Evolutionary conservation across 2,113 vertebrate genomes (phyloP).

Genomic region (Corvus hawaiiensis): DNA sequence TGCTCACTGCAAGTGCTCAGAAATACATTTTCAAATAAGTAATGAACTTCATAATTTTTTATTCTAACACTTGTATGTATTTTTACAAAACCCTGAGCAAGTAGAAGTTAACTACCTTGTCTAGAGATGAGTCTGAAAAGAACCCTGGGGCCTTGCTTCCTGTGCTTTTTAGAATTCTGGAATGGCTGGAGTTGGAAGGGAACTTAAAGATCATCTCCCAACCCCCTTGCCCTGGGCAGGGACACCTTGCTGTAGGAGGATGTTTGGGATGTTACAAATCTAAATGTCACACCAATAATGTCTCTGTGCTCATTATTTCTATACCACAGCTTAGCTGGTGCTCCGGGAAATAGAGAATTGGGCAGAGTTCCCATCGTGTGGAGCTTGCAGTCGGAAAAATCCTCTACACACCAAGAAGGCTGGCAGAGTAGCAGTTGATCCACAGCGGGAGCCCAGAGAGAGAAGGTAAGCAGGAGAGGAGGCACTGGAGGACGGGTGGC

Average conservation of each 20-base stretch:
- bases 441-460: background rate
- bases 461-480: slow-evolving; percentile 16
- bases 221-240: background rate
- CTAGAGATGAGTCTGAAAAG: background rate
- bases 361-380: background rate
- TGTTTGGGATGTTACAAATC: background rate
- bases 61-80: background rate
- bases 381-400: background rate
- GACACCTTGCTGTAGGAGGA: background rate
- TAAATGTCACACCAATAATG: background rate
- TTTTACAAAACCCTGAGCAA: background rate
- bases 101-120: background rate
- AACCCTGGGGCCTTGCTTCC: background rate
- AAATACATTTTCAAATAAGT: background rate
- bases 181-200: background rate
- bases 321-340: background rate
- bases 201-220: background rate
- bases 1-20: background rate
- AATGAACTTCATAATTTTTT: background rate
- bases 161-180: background rate
- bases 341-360: background rate
- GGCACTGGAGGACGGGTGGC: slow-evolving; percentile 20
- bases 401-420: background rate
- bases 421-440: slow-evolving; percentile 17
- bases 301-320: slow-evolving; percentile 1